These are phyloP conservation scores for Oreochromis spilurus DNA, from an alignment of 2,113 vertebrate species.

Conservation along the genomic window DNA sequence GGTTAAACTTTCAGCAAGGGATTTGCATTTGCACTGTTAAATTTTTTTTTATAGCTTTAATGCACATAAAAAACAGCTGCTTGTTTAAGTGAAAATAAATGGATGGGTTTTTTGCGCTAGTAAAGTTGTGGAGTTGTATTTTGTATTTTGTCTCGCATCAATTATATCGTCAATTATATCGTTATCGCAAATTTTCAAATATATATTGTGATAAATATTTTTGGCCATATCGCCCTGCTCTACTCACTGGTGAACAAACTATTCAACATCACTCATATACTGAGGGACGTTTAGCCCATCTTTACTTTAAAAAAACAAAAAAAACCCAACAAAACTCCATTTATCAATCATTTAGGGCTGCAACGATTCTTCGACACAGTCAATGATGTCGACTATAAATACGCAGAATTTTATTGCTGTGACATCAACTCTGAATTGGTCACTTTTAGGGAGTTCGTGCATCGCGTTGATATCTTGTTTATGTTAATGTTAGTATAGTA, in stretches of 20 bases:
- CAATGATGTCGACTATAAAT: accelerated
- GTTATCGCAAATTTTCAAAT: neutral
- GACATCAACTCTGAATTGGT: neutral
- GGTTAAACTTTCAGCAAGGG: too few relatives aligned
- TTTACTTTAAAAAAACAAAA: neutral
- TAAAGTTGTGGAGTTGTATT: too few relatives aligned
- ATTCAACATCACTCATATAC: neutral
- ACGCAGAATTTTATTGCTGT: neutral
- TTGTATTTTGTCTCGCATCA: neutral
- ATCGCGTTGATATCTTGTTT: neutral
- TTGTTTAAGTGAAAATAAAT: too few relatives aligned
- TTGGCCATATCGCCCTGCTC: neutral
- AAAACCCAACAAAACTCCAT: neutral
- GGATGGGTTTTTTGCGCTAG: accelerated
- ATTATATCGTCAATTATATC: neutral
- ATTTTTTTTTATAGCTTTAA: too few relatives aligned
- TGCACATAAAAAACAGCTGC: too few relatives aligned
- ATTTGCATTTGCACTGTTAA: too few relatives aligned
- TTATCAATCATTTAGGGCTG: accelerated
- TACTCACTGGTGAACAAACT: neutral
- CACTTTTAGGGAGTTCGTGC: neutral
- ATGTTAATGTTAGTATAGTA: neutral
- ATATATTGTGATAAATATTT: neutral
- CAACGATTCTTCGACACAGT: neutral
- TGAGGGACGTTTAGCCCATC: neutral